These are phyloP conservation scores for Alfaro cultratus DNA, from an alignment of 2,797 vertebrate genomes.

Conservation along the genomic window DNA sequence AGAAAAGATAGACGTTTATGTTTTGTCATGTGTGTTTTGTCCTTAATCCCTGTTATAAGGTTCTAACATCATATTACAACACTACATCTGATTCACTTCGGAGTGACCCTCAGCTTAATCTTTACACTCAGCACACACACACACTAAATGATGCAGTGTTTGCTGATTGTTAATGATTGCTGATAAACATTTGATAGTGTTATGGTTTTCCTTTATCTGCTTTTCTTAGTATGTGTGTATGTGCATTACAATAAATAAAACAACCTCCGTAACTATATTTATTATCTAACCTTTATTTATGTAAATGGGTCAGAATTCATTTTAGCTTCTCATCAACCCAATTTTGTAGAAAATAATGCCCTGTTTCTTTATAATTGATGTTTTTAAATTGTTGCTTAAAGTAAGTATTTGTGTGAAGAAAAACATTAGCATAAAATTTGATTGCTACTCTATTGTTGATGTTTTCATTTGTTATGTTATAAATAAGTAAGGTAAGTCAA, in stretches of 20 bases:
- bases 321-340: constrained; percentile 3
- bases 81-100: constrained; percentile 17
- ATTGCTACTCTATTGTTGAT: background rate
- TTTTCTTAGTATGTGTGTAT: constrained; percentile 11
- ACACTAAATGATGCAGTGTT: background rate
- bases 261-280: constrained; percentile 9
- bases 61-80: constrained; percentile 15
- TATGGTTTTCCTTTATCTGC: constrained; percentile 11
- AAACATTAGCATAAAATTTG: background rate
- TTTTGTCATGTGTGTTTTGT: constrained; percentile 1
- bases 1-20: constrained; percentile 77
- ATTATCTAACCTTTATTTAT: constrained; percentile 12
- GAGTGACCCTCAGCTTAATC: background rate
- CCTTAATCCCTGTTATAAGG: constrained; percentile 1
- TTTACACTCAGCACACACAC: constrained; percentile 10
- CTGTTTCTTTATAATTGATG: background rate
- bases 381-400: background rate
- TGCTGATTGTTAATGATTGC: constrained; percentile 1
- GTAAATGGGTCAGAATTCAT: constrained; percentile 20
- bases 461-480: background rate
- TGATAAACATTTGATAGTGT: background rate
- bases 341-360: background rate
- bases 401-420: background rate
- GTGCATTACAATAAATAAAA: constrained; percentile 26
- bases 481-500: background rate